Evolutionary conservation across 2,888 invertebrate species (phyloP), one percentile per base, ranked within the genome.

Genomic region (Mimachlamys varia): DNA sequence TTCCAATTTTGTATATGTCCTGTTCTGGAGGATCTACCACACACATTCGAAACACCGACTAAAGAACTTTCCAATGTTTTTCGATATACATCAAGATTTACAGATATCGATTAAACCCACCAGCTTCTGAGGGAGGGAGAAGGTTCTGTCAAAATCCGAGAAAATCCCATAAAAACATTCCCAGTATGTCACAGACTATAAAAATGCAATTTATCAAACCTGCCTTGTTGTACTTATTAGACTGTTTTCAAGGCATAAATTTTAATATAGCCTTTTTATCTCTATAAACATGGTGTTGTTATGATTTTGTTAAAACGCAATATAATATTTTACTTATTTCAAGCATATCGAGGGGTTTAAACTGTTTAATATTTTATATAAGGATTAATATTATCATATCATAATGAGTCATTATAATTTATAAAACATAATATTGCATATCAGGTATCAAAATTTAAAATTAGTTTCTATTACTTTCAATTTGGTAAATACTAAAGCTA

Each of bases 141-240:
- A 76, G 0, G 15, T 33, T 33, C 33, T 33, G 33, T 76, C 76
- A 33, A 76, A 76, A 76, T 27, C 12, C 10, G 33, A 27, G 76
- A 76, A 27, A 76, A 27, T 13, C 22, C 27, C 27, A 76, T 76
- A 13, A 33, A 76, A 76, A 33, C 76, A 76, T 27, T 22, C 27
- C 10, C 27, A 27, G 12, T 76, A 33, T 33, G 76, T 76, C 76
- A 76, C 27, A 27, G 27, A 76, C 33, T 33, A 76, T 76, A 76
- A 33, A 76, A 76, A 33, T 76, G 76, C 76, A 76, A 76, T 76
- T 76, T 76, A 33, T 76, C 76, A 76, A 76, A 27, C 76, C 13
- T 2, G 7, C 5, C 0, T 15, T 5, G 76, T 33, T 12, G 76
- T 76, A n/a, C n/a, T n/a, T n/a, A n/a, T n/a, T n/a, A 76, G 7